Evolutionary conservation across 37 sponge, comb jelly and placozoan genomes (phyloP).

Genomic region (Bolinopsis microptera): DNA sequence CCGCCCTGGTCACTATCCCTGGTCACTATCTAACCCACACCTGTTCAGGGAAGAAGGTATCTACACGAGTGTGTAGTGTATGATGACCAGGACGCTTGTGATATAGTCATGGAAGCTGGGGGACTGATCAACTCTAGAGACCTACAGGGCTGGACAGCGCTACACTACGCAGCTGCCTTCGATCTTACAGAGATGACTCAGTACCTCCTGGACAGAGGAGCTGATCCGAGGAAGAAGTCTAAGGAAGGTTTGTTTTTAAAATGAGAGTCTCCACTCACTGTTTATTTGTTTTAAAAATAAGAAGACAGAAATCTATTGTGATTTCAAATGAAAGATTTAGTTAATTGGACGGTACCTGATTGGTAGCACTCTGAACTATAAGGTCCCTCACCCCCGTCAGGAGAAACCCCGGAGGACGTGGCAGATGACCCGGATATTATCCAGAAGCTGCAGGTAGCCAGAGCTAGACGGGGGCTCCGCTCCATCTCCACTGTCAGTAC

Average conservation of each 20-base stretch:
- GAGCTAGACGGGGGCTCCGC: background rate
- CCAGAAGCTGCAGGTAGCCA: background rate
- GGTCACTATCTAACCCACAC: background rate
- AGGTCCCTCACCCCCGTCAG: too few relatives aligned
- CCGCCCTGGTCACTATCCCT: background rate
- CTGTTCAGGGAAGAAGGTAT: conserved; percentile 19
- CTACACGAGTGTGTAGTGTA: conserved; percentile 61
- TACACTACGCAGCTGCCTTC: conserved; percentile 52
- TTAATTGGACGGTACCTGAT: too few relatives aligned
- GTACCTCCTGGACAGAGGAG: conserved; percentile 17
- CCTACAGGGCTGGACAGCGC: conserved; percentile 52
- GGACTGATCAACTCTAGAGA: background rate
- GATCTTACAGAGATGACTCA: conserved; percentile 40
- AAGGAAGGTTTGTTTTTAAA: conserved; percentile 23
- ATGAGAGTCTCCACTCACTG: too few relatives aligned
- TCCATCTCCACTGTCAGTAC: conserved; percentile 7
- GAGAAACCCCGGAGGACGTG: background rate
- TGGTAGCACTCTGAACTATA: too few relatives aligned
- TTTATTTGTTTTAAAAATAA: too few relatives aligned
- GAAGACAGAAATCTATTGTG: too few relatives aligned
- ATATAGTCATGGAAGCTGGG: conserved; percentile 40
- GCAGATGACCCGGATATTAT: conserved; percentile 26
- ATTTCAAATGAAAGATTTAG: too few relatives aligned
- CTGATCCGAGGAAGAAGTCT: background rate
- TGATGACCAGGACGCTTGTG: conserved; percentile 49